These are phyloP conservation scores for Teleopsis dalmanni DNA, from an alignment of 1,140 invertebrate species.

Conservation along the genomic window DNA sequence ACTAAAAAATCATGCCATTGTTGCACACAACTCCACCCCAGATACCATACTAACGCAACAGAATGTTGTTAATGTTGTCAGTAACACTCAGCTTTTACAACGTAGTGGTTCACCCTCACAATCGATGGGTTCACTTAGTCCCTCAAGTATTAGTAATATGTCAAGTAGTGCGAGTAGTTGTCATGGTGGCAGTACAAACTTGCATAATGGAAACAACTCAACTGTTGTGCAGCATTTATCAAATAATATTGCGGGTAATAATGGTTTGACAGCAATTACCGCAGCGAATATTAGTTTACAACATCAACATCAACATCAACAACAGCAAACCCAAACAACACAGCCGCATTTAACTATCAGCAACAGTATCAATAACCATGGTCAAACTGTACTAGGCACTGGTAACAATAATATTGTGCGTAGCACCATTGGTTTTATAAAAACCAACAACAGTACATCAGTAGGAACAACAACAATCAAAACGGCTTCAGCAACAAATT, in stretches of 20 bases:
- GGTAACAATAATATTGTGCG: conserved; percentile 43
- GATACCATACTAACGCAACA: conserved; percentile 34
- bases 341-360: conserved; percentile 13
- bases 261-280: conserved; percentile 8
- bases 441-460: conserved; percentile 18
- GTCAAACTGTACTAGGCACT: conserved; percentile 17
- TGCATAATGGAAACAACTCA: neutral
- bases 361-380: conserved; percentile 15
- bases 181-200: conserved; percentile 20
- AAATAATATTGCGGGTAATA: conserved; percentile 13
- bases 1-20: conserved; percentile 60
- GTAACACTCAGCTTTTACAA: conserved; percentile 17
- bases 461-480: conserved; percentile 14
- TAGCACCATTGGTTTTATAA: conserved; percentile 23
- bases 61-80: conserved; percentile 15
- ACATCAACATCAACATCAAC: conserved; percentile 15
- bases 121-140: conserved; percentile 40
- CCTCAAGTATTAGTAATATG: conserved; percentile 42
- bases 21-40: conserved; percentile 49
- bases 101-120: conserved; percentile 39
- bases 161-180: conserved; percentile 40
- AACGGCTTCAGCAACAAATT: conserved; percentile 31
- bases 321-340: conserved; percentile 7
- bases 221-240: conserved; percentile 27
- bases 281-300: conserved; percentile 12